phyloP scores from a whole-genome alignment of 2,888 invertebrate species.

The Leptinotarsa juncta region DNA sequence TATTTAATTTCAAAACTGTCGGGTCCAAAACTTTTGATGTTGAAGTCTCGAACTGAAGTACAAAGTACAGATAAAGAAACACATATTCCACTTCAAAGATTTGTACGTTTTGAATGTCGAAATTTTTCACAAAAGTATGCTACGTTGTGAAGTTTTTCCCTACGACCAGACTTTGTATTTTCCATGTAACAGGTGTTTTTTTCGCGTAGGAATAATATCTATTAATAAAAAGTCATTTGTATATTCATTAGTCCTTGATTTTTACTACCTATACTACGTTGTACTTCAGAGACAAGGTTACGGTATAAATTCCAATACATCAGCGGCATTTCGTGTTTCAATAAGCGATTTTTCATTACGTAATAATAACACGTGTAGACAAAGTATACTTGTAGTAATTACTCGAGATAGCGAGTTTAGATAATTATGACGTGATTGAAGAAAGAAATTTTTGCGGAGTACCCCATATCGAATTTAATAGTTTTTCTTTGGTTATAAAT shows the following conservation, averaged over 20 bases:
- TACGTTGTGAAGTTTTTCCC: no score
- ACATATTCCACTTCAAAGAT: no score
- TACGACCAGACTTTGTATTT: not conserved
- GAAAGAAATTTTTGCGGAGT: not conserved
- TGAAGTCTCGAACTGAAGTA: no score
- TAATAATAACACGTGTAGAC: not conserved
- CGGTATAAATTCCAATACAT: not conserved
- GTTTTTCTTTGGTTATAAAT: no score
- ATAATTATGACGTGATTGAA: not conserved
- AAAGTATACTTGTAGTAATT: not conserved
- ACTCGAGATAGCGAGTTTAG: not conserved
- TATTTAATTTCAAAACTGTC: no score
- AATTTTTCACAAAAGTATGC: not conserved
- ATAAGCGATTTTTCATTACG: not conserved
- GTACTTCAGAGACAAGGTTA: conserved; percentile 4
- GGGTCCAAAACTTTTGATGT: no score
- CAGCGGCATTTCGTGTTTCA: not conserved
- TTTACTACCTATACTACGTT: not conserved
- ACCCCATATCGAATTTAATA: no score
- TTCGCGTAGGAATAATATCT: conserved; percentile 3
- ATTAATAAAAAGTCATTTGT: not conserved
- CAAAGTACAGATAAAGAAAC: no score
- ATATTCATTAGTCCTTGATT: not conserved
- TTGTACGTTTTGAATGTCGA: not conserved
- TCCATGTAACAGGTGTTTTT: not conserved